phyloP scores from a whole-genome alignment of 30 jellyfish, hydroid and myxozoan genomes.

The Aurelia sp. region DNA sequence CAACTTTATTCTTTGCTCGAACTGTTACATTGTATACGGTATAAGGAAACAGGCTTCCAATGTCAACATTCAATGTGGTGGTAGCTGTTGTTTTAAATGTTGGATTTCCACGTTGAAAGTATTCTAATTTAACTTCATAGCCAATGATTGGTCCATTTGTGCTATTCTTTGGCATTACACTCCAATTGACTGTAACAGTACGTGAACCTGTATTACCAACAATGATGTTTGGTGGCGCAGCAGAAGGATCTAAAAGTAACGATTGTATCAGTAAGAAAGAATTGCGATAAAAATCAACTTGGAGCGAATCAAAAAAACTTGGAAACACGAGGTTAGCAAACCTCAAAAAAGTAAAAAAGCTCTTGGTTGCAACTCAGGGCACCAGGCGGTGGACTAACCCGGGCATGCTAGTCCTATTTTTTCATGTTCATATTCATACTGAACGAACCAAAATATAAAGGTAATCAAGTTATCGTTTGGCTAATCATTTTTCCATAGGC shows the following conservation, averaged over 20 bases:
- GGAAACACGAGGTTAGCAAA: too few relatives aligned
- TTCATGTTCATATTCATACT: too few relatives aligned
- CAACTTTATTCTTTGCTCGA: conserved; percentile 62
- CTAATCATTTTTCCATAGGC: too few relatives aligned
- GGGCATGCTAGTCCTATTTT: too few relatives aligned
- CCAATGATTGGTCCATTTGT: conserved; percentile 47
- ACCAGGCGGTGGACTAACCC: too few relatives aligned
- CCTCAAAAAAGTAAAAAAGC: too few relatives aligned
- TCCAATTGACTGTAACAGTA: conserved; percentile 26
- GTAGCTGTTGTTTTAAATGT: background rate
- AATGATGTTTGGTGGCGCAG: conserved; percentile 34
- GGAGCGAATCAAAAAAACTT: too few relatives aligned
- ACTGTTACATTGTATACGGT: conserved; percentile 37
- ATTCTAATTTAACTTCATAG: background rate
- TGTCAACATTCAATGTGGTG: background rate
- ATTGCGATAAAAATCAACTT: too few relatives aligned
- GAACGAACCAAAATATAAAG: too few relatives aligned
- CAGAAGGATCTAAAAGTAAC: conserved; percentile 39
- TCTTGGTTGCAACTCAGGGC: too few relatives aligned
- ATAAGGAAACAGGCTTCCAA: conserved; percentile 22
- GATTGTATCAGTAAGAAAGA: too few relatives aligned
- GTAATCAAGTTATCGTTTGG: too few relatives aligned
- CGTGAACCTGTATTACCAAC: conserved; percentile 19
- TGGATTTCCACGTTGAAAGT: background rate
- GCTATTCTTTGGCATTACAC: conserved; percentile 1